Percentiles rank a stretch among this genome's conserved stretches.
Conservation (phyloP, 1,140 invertebrate genomes). For the Brachionus manjavacas region DNA sequence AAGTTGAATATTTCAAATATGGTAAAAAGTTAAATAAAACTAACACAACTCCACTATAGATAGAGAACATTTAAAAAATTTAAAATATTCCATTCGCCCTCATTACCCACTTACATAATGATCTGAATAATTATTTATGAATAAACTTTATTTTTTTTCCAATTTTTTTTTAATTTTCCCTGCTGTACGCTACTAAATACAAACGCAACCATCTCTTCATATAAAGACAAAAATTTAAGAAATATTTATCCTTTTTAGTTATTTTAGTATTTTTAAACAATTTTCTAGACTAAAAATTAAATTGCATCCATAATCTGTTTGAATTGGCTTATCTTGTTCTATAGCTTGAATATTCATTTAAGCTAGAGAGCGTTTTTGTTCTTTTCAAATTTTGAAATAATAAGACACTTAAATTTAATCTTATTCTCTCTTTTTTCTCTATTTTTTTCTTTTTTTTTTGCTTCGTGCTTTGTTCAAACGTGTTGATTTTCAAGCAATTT, state of each 20-base stretch:
- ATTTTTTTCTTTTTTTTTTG: not conserved
- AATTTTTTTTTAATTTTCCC: too few species aligned
- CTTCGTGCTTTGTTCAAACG: not conserved
- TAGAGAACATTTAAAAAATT: not conserved
- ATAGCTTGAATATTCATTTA: not conserved
- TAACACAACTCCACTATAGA: not conserved
- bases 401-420: not conserved
- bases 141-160: too few species aligned
- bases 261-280: too few species aligned
- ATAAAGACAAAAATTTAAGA: not conserved
- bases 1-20: not conserved
- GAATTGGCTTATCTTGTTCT: not conserved
- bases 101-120: not conserved
- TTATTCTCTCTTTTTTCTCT: not conserved
- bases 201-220: not conserved
- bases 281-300: not conserved
- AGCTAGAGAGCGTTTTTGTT: not conserved
- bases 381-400: not conserved
- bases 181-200: too few species aligned
- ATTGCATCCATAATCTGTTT: not conserved
- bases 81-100: not conserved
- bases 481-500: not conserved
- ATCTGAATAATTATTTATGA: not conserved
- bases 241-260: too few species aligned
- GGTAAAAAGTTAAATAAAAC: not conserved